These are phyloP conservation scores for Hyperoplus immaculatus DNA, from an alignment of 2,797 vertebrate species.

Conservation along the genomic window DNA sequence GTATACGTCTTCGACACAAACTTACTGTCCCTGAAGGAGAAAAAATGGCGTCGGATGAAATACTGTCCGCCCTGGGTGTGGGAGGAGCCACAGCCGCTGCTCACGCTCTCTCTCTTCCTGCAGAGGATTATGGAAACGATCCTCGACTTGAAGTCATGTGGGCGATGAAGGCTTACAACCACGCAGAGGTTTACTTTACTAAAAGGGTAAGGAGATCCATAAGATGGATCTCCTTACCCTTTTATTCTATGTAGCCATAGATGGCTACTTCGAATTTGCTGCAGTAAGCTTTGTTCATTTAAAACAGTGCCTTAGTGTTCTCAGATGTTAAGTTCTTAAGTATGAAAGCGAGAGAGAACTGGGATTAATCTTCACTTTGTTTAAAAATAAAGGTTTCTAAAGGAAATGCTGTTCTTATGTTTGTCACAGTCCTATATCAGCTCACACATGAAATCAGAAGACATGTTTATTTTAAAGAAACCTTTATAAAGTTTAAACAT, in stretches of 20 bases:
- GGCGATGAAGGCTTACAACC: no score
- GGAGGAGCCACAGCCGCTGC: no score
- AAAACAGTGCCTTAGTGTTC: constrained; percentile 4
- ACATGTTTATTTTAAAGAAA: constrained; percentile 73
- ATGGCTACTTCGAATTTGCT: background rate
- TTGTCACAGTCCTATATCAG: constrained; percentile 5
- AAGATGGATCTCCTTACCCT: background rate
- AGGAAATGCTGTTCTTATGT: constrained; percentile 13
- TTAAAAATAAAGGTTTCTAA: constrained; percentile 9
- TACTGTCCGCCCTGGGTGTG: no score
- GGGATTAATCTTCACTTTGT: background rate
- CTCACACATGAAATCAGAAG: background rate
- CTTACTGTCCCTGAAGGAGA: background rate
- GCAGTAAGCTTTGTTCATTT: constrained; percentile 30
- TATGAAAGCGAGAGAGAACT: background rate
- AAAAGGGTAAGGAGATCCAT: no score
- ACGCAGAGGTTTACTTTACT: no score
- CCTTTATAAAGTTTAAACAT: constrained; percentile 84
- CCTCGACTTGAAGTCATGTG: no score
- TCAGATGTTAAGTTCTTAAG: background rate
- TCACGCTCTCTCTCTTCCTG: no score
- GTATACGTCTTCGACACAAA: background rate
- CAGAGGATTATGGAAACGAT: no score
- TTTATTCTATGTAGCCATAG: background rate
- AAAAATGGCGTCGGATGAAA: no score